A percentile compares a stretch with the other conserved stretches of the same genome.
phyloP scores from a whole-genome alignment of 2,113 vertebrate species.

The Loxodonta africana region DNA sequence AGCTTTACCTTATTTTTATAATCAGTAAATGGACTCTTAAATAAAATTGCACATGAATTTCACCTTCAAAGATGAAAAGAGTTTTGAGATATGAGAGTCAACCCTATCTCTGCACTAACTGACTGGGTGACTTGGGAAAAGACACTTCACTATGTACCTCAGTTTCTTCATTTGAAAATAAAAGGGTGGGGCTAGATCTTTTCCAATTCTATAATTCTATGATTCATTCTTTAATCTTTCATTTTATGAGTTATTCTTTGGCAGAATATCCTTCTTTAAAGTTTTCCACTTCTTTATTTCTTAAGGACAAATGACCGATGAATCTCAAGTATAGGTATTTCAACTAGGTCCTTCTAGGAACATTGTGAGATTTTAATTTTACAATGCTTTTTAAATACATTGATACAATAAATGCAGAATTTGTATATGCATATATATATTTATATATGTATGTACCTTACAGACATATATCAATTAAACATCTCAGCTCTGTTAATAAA shows the following conservation, averaged over 20 bases:
- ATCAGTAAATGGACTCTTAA: neutral
- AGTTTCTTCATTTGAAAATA: slow-evolving; percentile 45
- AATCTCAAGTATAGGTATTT: slow-evolving; percentile 72
- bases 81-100: neutral
- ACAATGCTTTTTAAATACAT: slow-evolving; percentile 20
- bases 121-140: neutral
- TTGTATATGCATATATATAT: neutral
- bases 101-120: neutral
- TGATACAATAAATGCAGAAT: slow-evolving; percentile 10
- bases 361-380: slow-evolving; percentile 51
- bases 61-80: neutral
- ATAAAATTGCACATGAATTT: neutral
- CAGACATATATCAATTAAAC: neutral
- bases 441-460: too few relatives aligned
- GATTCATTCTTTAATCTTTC: slow-evolving; percentile 67
- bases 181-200: neutral
- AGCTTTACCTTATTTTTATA: slow-evolving; percentile 39
- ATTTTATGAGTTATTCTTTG: slow-evolving; percentile 75
- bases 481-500: neutral
- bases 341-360: slow-evolving; percentile 30
- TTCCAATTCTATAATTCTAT: neutral
- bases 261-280: slow-evolving; percentile 81
- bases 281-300: slow-evolving; percentile 79
- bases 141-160: neutral
- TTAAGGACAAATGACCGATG: slow-evolving; percentile 80